phyloP scores from a whole-genome alignment of 2,888 invertebrate species.

The Diabrotica balteata region DNA sequence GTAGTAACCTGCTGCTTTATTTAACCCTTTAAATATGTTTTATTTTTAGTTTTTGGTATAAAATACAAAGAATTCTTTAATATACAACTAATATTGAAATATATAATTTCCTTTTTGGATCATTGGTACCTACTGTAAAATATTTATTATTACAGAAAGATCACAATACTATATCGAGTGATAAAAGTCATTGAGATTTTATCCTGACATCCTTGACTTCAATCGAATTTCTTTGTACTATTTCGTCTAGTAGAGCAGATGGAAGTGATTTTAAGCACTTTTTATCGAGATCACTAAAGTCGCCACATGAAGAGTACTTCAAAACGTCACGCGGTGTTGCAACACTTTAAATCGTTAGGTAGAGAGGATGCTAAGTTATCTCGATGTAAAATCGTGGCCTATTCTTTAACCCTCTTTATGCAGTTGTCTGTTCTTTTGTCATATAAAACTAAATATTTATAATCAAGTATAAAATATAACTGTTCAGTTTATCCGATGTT shows the following conservation, averaged over 20 bases:
- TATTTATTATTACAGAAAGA: too few species aligned
- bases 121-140: too few species aligned
- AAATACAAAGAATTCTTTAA: too few species aligned
- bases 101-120: too few species aligned
- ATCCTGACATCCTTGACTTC: constrained; percentile 16
- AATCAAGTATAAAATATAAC: not conserved
- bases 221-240: constrained; percentile 8
- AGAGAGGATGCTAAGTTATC: constrained; percentile 22
- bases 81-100: too few species aligned
- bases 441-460: constrained; percentile 9
- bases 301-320: constrained; percentile 53
- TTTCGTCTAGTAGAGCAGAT: constrained; percentile 24
- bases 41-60: too few species aligned
- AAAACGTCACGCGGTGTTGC: constrained; percentile 52
- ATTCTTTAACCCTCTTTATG: constrained; percentile 9
- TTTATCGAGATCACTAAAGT: constrained; percentile 58
- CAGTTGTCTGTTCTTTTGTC: constrained; percentile 2
- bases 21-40: too few species aligned
- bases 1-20: too few species aligned
- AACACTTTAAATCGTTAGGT: constrained; percentile 43
- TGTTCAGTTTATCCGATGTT: not conserved
- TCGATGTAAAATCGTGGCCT: constrained; percentile 13
- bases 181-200: constrained; percentile 20
- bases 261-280: constrained; percentile 41
- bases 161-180: not conserved